phyloP scores from a whole-genome alignment of 2,888 invertebrate genomes.

The Neoascia interrupta region DNA sequence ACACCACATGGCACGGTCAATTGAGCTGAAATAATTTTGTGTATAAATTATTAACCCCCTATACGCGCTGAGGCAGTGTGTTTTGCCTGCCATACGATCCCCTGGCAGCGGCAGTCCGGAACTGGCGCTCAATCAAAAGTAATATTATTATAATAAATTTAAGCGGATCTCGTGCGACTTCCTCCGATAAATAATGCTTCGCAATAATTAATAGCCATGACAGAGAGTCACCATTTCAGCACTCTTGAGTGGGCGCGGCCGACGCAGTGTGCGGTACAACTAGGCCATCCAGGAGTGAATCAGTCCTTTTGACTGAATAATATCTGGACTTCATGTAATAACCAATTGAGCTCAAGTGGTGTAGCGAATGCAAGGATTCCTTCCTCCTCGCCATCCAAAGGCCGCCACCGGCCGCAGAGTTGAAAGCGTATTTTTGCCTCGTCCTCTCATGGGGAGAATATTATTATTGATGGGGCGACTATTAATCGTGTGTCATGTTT shows the following conservation, averaged over 20 bases:
- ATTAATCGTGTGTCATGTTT: slow-evolving; percentile 49
- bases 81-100: neutral
- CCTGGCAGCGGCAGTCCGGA: slow-evolving; percentile 36
- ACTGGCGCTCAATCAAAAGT: slow-evolving; percentile 54
- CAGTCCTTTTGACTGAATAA: too few species aligned
- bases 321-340: too few species aligned
- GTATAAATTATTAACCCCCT: neutral
- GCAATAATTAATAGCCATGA: neutral
- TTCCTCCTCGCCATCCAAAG: too few species aligned
- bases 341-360: too few species aligned
- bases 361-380: too few species aligned
- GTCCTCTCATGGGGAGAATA: neutral
- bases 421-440: too few species aligned
- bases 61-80: neutral
- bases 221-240: neutral
- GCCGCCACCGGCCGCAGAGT: too few species aligned
- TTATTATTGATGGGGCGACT: slow-evolving; percentile 29
- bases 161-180: slow-evolving; percentile 47
- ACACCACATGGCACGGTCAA: neutral
- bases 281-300: slow-evolving; percentile 31
- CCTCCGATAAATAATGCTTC: slow-evolving; percentile 11
- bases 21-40: neutral
- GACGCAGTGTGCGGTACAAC: neutral
- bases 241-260: neutral
- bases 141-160: slow-evolving; percentile 45